phyloP scores from a whole-genome alignment of 2,888 invertebrate genomes.

The Cataglyphis albicans region DNA sequence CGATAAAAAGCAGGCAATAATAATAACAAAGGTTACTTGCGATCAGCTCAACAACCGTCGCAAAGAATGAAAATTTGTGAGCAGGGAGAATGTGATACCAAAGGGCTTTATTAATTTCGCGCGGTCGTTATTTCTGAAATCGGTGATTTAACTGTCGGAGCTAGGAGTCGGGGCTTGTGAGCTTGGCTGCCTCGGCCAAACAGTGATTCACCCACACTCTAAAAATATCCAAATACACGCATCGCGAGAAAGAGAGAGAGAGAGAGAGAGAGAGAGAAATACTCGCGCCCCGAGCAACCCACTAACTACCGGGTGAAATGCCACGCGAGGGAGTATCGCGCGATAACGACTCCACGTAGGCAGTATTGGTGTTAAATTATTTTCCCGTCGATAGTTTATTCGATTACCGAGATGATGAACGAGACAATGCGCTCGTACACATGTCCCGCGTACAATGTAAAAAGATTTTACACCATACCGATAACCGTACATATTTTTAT shows the following conservation, averaged over 20 bases:
- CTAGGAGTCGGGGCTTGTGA: conserved; percentile 59
- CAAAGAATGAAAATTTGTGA: conserved; percentile 43
- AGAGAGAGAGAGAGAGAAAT: conserved; percentile 50
- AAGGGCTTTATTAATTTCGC: conserved; percentile 82
- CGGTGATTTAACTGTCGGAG: conserved; percentile 82
- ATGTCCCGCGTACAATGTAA: background rate
- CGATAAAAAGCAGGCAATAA: conserved; percentile 21
- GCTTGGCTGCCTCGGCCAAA: conserved; percentile 77
- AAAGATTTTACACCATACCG: conserved; percentile 10
- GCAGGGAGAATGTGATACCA: conserved; percentile 58
- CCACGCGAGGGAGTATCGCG: conserved; percentile 53
- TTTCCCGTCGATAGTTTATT: conserved; percentile 45
- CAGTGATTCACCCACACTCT: conserved; percentile 85
- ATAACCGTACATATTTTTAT: conserved; percentile 21
- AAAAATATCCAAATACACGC: conserved; percentile 82
- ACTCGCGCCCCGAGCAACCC: conserved; percentile 56
- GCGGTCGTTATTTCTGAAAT: conserved; percentile 84
- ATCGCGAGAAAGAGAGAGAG: conserved; percentile 59
- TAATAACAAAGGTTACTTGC: conserved; percentile 33
- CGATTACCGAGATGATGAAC: conserved; percentile 41
- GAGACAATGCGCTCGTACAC: conserved; percentile 21
- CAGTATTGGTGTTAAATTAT: conserved; percentile 48
- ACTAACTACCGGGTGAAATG: conserved; percentile 59
- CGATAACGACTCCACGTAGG: conserved; percentile 50
- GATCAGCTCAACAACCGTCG: conserved; percentile 45